Base-by-base conservation (phyloP, 92 coral and sea anemone species). In the Porites cylindrica region DNA sequence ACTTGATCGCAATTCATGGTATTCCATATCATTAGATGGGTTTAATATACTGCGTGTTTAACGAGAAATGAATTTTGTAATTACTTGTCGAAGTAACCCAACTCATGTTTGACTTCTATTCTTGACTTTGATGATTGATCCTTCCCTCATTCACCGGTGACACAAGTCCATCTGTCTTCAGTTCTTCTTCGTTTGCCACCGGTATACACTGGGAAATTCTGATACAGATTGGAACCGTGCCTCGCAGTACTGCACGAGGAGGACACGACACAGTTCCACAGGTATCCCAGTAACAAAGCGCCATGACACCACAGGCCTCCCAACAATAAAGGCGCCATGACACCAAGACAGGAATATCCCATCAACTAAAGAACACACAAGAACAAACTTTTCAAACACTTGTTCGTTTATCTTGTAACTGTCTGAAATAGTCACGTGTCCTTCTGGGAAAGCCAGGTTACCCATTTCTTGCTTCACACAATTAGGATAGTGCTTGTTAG, bases 301-400 rank as follows among this genome's bases (percentile, higher is more conserved):
- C 61, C 72, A 67, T 19, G 72, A 24, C 50, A 24, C 16, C 50
- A 67, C 72, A 67, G 72, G 72, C 72, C 26, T 67, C 51, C 72
- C 38, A 62, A 8, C 23, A 24, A 67, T 21, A 23, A 18, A 20
- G 72, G 72, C 72, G 72, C 72, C 72, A 67, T 23, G 72, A 67
- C 72, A 67, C 72, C 50, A 67, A 24, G 43, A 67, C 72, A 67
- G 38, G 72, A 67, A 67, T 67, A 23, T 67, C 72, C 72, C 72
- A 24, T 67, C 72, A 67, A 24, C 72, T 67, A 24, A 67, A 67
- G 72, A 67, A 67, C 72, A 67, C 72, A 67, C 26, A 67, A 67
- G 20, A 67, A 67, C 17, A 24, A 24, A 67, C 3, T 67, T 67
- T 67, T 67, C 72, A 67, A 56, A 56, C 13, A 56, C 14, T 56